Percentiles rank a stretch among this genome's conserved stretches.
These are phyloP conservation scores for Scomberomorus guttatus DNA, from an alignment of 2,797 vertebrate genomes.

Conservation along the genomic window DNA sequence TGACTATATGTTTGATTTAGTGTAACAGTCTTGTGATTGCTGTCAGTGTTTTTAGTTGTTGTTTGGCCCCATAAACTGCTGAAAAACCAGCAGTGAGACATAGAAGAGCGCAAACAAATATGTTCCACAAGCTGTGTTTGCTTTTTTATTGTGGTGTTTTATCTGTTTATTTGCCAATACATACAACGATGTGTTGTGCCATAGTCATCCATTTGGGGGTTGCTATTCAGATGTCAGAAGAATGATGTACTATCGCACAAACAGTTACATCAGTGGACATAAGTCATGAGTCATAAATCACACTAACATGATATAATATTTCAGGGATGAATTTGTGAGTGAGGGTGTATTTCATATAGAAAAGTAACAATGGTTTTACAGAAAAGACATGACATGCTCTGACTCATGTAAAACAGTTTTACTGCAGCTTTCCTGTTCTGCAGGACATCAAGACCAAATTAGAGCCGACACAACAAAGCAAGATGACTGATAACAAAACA, in stretches of 20 bases:
- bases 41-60: neutral
- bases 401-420: slow-evolving; percentile 21
- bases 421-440: slow-evolving; percentile 44
- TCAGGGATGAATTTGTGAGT: slow-evolving; percentile 7
- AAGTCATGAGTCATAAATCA: slow-evolving; percentile 33
- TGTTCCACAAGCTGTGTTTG: neutral
- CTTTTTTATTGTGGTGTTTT: neutral
- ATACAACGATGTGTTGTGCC: neutral
- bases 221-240: slow-evolving; percentile 23
- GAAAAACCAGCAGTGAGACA: neutral
- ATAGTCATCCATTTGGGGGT: slow-evolving; percentile 19
- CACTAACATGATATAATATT: slow-evolving; percentile 16
- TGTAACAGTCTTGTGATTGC: neutral
- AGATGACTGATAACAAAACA: slow-evolving; percentile 45
- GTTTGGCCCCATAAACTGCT: neutral
- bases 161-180: neutral
- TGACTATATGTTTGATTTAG: neutral
- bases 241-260: slow-evolving; percentile 28
- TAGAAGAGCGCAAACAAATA: neutral
- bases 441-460: slow-evolving; percentile 40
- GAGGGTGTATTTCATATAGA: neutral
- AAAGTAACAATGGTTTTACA: slow-evolving; percentile 1
- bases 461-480: slow-evolving; percentile 46
- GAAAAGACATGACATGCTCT: slow-evolving; percentile 1
- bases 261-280: slow-evolving; percentile 19